Evolutionary conservation across 2,113 vertebrate species (phyloP).

Genomic region (Neodon shergylaensis): DNA sequence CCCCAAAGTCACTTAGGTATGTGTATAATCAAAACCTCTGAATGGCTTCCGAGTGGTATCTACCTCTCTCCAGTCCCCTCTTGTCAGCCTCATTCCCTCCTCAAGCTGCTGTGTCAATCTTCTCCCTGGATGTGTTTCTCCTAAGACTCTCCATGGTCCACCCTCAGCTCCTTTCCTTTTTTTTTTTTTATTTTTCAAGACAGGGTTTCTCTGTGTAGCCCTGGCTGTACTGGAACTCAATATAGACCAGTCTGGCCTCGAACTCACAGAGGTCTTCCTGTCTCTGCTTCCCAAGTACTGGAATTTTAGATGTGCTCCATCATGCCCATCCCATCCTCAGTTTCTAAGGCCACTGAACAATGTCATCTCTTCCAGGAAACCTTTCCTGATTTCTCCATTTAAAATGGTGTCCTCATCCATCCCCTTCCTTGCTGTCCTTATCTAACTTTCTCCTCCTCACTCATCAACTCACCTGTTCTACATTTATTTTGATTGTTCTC

Average conservation of each 20-base stretch:
- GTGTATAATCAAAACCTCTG: neutral
- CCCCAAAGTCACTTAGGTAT: neutral
- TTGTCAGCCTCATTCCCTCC: neutral
- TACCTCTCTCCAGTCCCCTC: neutral
- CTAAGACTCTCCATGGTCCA: neutral
- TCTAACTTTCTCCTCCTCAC: neutral
- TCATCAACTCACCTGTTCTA: neutral
- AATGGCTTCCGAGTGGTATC: neutral
- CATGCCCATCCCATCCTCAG: too few species aligned
- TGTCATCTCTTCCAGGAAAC: neutral
- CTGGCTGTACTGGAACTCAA: neutral
- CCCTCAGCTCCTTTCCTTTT: neutral
- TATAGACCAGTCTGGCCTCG: too few species aligned
- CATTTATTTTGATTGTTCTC: neutral
- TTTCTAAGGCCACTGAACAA: neutral
- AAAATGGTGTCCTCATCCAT: neutral
- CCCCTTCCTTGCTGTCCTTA: neutral
- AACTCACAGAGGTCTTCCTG: neutral
- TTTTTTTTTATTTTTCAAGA: neutral
- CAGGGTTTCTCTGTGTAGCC: neutral
- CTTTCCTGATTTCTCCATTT: neutral
- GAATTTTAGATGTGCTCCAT: neutral
- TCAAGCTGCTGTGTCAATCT: neutral
- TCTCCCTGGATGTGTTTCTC: neutral
- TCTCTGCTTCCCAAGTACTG: neutral